Evolutionary conservation across 2,888 invertebrate species (phyloP).

Genomic region (Orchesellides sinensis): DNA sequence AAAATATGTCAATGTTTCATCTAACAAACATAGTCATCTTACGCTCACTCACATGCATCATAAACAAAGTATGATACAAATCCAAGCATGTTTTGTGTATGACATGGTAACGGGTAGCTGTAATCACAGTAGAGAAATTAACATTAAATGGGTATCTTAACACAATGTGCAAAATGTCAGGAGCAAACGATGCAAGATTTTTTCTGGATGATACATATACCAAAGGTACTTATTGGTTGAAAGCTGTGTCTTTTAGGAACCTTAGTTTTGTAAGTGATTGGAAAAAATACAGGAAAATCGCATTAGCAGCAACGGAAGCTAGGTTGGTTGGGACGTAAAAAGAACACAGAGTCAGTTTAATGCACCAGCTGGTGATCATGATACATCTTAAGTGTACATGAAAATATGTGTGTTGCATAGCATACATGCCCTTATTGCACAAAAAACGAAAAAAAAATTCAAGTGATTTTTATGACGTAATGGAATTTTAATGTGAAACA

Average conservation of each 20-base stretch:
- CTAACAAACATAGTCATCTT: too few species aligned
- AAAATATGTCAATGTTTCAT: too few species aligned
- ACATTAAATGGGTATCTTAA: too few species aligned
- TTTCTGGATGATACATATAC: constrained; percentile 9
- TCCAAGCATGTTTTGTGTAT: too few species aligned
- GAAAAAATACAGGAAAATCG: constrained; percentile 63
- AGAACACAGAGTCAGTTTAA: background rate
- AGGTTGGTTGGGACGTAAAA: constrained; percentile 29
- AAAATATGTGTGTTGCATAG: background rate
- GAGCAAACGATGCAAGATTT: background rate
- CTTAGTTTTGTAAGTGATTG: constrained; percentile 33
- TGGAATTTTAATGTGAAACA: constrained; percentile 52
- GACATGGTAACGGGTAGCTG: too few species aligned
- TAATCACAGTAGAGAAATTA: too few species aligned
- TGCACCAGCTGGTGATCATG: constrained; percentile 37
- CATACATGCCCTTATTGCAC: background rate
- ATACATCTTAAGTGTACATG: background rate
- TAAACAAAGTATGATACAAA: too few species aligned
- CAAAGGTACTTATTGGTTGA: constrained; percentile 21
- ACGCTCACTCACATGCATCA: too few species aligned
- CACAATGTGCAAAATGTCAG: constrained; percentile 41
- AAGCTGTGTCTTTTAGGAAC: constrained; percentile 16
- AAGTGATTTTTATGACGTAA: constrained; percentile 37
- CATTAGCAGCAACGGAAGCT: constrained; percentile 59
- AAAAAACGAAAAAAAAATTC: constrained; percentile 13